Evolutionary conservation across 2,113 vertebrate genomes (phyloP).

Genomic region (Calonectris borealis): DNA sequence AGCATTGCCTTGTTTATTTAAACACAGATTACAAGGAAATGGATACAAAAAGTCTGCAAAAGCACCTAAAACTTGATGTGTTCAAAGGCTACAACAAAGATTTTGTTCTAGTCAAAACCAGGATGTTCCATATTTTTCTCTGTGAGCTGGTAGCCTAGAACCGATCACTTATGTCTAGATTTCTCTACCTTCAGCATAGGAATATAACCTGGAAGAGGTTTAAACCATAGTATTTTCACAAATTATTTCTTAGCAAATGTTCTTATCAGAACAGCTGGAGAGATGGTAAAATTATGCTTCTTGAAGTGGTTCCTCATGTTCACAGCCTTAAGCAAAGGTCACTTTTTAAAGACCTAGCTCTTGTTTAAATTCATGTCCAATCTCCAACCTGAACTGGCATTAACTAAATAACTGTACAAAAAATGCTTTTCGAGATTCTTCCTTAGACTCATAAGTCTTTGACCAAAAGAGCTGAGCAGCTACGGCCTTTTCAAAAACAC

Average conservation of each 20-base stretch:
- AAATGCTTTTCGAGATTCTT: background rate
- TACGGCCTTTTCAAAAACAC: background rate
- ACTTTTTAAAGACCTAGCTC: background rate
- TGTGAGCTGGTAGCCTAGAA: background rate
- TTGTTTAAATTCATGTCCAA: slow-evolving; percentile 26
- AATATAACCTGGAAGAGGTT: background rate
- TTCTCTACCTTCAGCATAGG: background rate
- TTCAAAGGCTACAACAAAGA: background rate
- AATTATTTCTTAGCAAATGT: background rate
- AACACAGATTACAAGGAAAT: background rate
- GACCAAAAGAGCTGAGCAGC: background rate
- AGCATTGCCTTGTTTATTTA: background rate
- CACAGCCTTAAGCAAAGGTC: slow-evolving; percentile 29
- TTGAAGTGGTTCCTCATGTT: background rate
- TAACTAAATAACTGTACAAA: background rate
- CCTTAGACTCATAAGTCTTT: background rate
- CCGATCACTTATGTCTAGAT: background rate
- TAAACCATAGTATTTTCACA: background rate
- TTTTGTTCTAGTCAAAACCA: background rate
- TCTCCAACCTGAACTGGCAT: background rate
- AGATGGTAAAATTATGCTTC: background rate
- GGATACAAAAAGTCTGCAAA: background rate
- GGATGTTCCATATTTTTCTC: background rate
- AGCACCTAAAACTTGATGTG: background rate
- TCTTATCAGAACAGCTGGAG: background rate